phyloP scores from a whole-genome alignment of 2,797 vertebrate genomes.

The Sebastes iracundus region DNA sequence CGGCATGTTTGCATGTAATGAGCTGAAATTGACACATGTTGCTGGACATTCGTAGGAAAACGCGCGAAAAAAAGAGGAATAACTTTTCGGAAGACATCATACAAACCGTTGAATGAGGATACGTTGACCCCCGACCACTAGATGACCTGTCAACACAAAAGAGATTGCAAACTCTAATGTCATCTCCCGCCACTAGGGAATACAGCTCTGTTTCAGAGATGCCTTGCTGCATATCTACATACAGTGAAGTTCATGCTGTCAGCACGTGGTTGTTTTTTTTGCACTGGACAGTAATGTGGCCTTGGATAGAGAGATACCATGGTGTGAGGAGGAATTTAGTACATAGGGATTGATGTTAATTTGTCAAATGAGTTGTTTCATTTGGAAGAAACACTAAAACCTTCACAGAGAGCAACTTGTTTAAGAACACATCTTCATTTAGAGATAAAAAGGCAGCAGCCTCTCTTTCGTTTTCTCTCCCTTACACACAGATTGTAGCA shows the following conservation, averaged over 20 bases:
- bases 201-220: not conserved
- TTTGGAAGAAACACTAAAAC: not conserved
- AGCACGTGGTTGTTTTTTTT: not conserved
- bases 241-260: not conserved
- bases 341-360: not conserved
- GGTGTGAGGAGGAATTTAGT: not conserved
- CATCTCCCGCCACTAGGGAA: not conserved
- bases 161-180: not conserved
- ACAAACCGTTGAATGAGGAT: no score
- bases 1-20: no score
- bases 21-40: no score
- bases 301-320: not conserved
- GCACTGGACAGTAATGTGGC: not conserved
- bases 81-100: no score
- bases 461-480: constrained; percentile 27
- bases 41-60: no score
- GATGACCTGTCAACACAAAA: not conserved
- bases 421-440: not conserved
- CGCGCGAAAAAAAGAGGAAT: no score
- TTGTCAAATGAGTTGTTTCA: not conserved
- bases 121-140: not conserved
- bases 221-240: not conserved
- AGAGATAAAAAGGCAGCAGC: constrained; percentile 14
- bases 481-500: constrained; percentile 5
- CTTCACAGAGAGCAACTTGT: not conserved